A percentile compares a stretch with the other conserved stretches of the same genome.
phyloP scores from a whole-genome alignment of 1,140 invertebrate species.

The Hormaphis cornu region DNA sequence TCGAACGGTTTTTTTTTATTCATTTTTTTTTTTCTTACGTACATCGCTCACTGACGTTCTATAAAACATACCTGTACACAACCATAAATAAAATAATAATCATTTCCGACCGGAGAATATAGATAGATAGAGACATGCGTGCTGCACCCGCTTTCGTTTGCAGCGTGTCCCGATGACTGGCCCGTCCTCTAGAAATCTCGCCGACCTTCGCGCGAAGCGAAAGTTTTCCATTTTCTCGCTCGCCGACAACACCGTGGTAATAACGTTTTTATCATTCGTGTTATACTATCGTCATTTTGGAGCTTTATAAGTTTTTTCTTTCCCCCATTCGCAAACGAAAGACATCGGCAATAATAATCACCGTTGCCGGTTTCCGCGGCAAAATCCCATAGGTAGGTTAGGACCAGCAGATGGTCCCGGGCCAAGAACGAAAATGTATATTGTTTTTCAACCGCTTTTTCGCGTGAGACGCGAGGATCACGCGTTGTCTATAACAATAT shows the following conservation, averaged over 20 bases:
- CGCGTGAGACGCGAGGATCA: too few relatives aligned
- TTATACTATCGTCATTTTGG: background rate
- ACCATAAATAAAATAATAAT: constrained; percentile 10
- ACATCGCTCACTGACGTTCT: constrained; percentile 9
- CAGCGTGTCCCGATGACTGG: constrained; percentile 14
- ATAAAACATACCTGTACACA: background rate
- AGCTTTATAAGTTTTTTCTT: too few relatives aligned
- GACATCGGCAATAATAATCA: too few relatives aligned
- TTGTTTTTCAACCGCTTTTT: too few relatives aligned
- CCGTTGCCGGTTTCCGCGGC: too few relatives aligned
- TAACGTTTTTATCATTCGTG: background rate
- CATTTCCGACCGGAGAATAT: constrained; percentile 18
- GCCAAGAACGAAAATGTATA: too few relatives aligned
- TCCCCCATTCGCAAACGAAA: too few relatives aligned
- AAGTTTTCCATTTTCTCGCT: constrained; percentile 27
- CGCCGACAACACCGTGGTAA: background rate
- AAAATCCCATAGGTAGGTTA: too few relatives aligned
- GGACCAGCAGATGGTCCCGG: too few relatives aligned
- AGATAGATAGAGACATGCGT: background rate
- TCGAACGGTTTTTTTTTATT: too few relatives aligned
- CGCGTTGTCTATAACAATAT: too few relatives aligned
- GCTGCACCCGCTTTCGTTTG: constrained; percentile 20
- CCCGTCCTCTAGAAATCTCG: constrained; percentile 27
- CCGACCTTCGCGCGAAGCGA: constrained; percentile 28
- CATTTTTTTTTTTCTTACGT: constrained; percentile 12